Percentiles rank a stretch among this genome's conserved stretches.
Evolutionary conservation across 1,140 invertebrate genomes (phyloP).

Genomic region (Drosophila tropicalis): DNA sequence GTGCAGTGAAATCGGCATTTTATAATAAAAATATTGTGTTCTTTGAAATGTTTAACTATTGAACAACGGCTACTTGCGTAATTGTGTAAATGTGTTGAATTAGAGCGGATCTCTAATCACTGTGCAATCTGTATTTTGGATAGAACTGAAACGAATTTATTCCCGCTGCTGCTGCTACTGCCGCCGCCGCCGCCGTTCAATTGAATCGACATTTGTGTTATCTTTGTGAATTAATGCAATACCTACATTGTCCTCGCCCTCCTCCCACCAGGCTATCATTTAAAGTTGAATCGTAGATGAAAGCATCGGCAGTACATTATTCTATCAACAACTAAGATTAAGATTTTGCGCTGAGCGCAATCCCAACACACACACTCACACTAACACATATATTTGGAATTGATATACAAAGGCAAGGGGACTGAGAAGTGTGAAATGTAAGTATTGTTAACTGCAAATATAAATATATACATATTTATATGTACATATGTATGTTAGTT

Average conservation of each 20-base stretch:
- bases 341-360: conserved; percentile 11
- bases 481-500: background rate
- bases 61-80: conserved; percentile 7
- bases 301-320: conserved; percentile 7
- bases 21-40: background rate
- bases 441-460: background rate
- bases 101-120: conserved; percentile 13
- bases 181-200: conserved; percentile 3
- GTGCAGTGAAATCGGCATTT: conserved; percentile 5
- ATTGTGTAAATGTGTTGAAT: conserved; percentile 15
- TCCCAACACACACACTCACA: background rate
- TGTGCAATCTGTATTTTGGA: conserved; percentile 9
- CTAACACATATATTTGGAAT: background rate
- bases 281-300: conserved; percentile 2
- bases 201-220: conserved; percentile 16
- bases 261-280: conserved; percentile 18
- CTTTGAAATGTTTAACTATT: conserved; percentile 1
- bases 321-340: conserved; percentile 9
- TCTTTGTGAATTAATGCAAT: conserved; percentile 21
- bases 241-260: background rate
- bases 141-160: background rate
- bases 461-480: background rate
- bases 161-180: background rate
- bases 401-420: background rate
- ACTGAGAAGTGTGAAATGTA: background rate